Evolutionary conservation across 2,113 vertebrate genomes (phyloP), one percentile per base, ranked within the genome.

Genomic region (Bambusicola thoracicus): DNA sequence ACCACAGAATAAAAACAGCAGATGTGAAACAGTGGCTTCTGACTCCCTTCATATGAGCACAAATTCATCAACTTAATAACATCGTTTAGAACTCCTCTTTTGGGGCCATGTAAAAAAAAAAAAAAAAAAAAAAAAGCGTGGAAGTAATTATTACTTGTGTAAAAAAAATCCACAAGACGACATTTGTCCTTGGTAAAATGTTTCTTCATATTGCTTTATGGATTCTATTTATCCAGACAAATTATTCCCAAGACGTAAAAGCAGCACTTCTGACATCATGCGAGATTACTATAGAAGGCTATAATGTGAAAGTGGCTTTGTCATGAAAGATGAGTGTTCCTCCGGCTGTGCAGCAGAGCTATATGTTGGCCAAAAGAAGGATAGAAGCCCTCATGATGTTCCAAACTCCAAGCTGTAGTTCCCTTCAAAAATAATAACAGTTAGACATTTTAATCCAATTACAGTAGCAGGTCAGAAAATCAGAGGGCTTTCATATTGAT

Each of bases 361-460:
- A 13, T 48, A 77, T 67, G 41, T 43, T 83, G 61, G 30, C 34
- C 68, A 58, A 78, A 80, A 14, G 43, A 67, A 74, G 70, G 51
- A 65, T 76, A n/a, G 43, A 79, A 85, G 24, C 29, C 10, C 19
- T 43, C 49, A 9, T 3, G 6, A 68, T 67, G 56, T 8, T 63
- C 43, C 32, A 88, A 85, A 81, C 16, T 56, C 55, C 17, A 82
- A 77, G n/a, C 24, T 51, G 46, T 65, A 83, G 19, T 51, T 92
- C 38, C n/a, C 36, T 89, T 89, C 34, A 86, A 67, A 89, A 69
- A 17, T 58, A 91, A 84, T 75, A 85, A 85, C 66, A 73, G 85
- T 75, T 80, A 88, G 85, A 92, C 80, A 85, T 89, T 95, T 96
- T 87, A 95, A 97, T 97, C 78, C 86, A 97, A 68, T 96, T 96